These are phyloP conservation scores for Calameuta pallipes DNA, from an alignment of 2,888 invertebrate genomes.

Conservation along the genomic window DNA sequence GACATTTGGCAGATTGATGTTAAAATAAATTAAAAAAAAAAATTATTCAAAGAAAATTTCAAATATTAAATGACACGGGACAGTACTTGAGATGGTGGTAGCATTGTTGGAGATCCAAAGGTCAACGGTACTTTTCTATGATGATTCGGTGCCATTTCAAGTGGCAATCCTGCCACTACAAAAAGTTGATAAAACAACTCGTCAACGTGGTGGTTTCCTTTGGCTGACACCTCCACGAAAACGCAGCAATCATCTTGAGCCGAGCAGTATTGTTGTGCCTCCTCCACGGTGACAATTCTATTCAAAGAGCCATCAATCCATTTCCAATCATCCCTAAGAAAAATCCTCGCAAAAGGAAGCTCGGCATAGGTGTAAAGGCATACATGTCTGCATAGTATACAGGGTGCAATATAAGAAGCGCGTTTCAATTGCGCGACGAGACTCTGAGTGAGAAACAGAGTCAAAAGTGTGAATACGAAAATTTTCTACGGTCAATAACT, in stretches of 20 bases:
- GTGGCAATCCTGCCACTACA: slow-evolving; percentile 82
- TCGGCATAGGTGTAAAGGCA: neutral
- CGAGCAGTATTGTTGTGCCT: slow-evolving; percentile 81
- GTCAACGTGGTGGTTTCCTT: slow-evolving; percentile 83
- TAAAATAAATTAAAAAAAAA: neutral
- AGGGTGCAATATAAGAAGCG: neutral
- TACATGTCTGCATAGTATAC: neutral
- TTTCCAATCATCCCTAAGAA: neutral
- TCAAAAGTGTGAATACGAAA: neutral
- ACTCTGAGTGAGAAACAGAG: neutral
- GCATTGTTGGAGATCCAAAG: slow-evolving; percentile 81
- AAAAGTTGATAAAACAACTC: slow-evolving; percentile 88
- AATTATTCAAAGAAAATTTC: neutral
- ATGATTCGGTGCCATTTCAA: slow-evolving; percentile 91
- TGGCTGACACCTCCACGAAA: slow-evolving; percentile 87
- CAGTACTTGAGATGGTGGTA: slow-evolving; percentile 71
- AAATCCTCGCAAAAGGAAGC: neutral
- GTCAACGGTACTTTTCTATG: slow-evolving; percentile 79
- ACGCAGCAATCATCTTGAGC: slow-evolving; percentile 82
- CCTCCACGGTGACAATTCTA: slow-evolving; percentile 82
- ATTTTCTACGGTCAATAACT: neutral
- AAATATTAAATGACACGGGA: neutral
- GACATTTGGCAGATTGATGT: neutral
- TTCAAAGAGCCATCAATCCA: slow-evolving; percentile 18
- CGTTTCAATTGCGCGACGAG: neutral